Conservation (phyloP, 2,888 invertebrate species). For the Pterobdella sp. region DNA sequence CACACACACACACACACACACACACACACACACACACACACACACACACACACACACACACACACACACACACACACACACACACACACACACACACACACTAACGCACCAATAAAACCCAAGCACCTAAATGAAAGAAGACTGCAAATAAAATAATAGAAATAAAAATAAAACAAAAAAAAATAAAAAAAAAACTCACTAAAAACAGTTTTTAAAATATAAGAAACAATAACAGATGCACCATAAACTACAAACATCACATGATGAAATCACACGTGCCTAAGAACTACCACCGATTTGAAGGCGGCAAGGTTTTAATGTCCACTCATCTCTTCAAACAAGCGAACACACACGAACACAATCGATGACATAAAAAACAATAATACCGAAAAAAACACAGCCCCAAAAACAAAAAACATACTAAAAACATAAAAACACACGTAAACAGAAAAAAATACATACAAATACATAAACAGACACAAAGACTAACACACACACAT, state of each 20-base stretch:
- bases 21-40: neutral
- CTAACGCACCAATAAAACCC: neutral
- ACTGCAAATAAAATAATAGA: neutral
- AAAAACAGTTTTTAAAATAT: neutral
- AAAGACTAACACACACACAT: neutral
- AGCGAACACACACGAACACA: neutral
- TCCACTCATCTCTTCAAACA: no score
- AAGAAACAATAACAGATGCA: neutral
- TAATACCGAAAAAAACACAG: neutral
- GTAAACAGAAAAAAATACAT: neutral
- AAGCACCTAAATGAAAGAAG: neutral
- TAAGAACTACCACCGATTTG: neutral
- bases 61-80: slow-evolving; percentile 22
- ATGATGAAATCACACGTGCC: neutral
- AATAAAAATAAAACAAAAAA: neutral
- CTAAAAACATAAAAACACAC: neutral
- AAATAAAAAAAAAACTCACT: neutral
- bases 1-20: slow-evolving; percentile 2
- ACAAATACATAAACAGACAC: neutral
- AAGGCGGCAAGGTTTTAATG: neutral
- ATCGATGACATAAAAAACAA: neutral
- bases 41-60: slow-evolving; percentile 1
- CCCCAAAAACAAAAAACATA: neutral
- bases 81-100: slow-evolving; percentile 17
- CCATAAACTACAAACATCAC: neutral